Evolutionary conservation across 2,888 invertebrate species (phyloP), one percentile per base, ranked within the genome.

Genomic region (Carabus problematicus): DNA sequence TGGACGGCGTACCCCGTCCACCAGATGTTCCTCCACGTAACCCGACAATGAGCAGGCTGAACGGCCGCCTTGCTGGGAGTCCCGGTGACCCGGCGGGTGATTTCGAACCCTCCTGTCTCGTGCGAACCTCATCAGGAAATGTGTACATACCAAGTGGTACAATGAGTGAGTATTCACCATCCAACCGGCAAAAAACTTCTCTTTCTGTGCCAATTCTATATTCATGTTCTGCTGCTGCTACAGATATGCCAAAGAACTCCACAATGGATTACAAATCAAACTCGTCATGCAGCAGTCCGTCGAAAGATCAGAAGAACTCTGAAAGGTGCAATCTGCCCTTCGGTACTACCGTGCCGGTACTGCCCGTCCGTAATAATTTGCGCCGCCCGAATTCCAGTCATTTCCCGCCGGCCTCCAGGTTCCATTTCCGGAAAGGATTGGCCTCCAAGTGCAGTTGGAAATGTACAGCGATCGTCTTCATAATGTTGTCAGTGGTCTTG

Each of bases 11-110:
- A 81, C 87, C 90, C 83, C 88, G 92, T 77, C 90, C 90, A 78
- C 93, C 94, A 82, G 94, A 94, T 87, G 93, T 94, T 85, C 94
- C 94, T 82, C 94, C 94, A 75, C 89, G 94, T 80, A 94, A 93
- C 85, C 92, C 93, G 78, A 93, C 93, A 84, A 94, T 94, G 94
- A 93, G 88, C 85, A 91, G 94, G 80, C 88, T 93, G 82, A 94
- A 94, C 88, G 93, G 93, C 82, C 90, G 94, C 82, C 88, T 93
- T 83, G 91, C 91, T 80, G 90, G 91, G 81, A 92, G 92, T 83
- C 89, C 89, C 76, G 89, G 89, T 81, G 84, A 86, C 79, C 84
- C 89, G 75, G 86, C 84, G 75, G 76, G 76, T 59, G 94, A 94
- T 83, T 93, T 94, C 83, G 94, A 94, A 83, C 93, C 94, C 76